Evolutionary conservation across 2,113 vertebrate genomes (phyloP), one percentile per base, ranked within the genome.

Genomic region (Corythaixoides concolor): DNA sequence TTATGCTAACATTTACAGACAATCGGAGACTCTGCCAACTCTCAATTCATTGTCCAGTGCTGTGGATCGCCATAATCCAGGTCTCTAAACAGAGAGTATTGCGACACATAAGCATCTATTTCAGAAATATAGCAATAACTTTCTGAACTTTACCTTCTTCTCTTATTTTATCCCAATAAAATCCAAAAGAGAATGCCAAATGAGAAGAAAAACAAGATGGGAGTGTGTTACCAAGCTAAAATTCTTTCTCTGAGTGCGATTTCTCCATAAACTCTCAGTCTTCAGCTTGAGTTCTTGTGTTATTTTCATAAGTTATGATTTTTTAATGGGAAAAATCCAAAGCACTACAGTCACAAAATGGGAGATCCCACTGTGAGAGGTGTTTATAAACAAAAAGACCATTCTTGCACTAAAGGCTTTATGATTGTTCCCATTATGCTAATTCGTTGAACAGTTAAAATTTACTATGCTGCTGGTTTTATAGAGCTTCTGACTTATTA

Each of bases 331-430:
- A 90, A 84, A 70, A 23, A 66, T 8, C 24, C 16, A 53, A 79
- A 68, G 32, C 12, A 58, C 32, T 66, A 19, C 10, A 69, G 49
- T 33, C 14, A 77, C 21, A 52, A 73, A 89, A 60, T 28, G 9
- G 59, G 85, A 97, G 78, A 78, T 62, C 59, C 53, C 59, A 80
- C 56, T 47, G 55, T 23, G n/a, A 22, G 17, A 72, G 45, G 58
- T 85, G 66, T 92, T 82, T 91, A 76, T 56, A 85, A 85, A 93
- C 60, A 92, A 63, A 72, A 93, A 75, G 56, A 76, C 35, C 11
- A 35, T 76, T 87, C 56, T 56, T 56, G 27, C 18, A 60, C 52
- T 68, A 80, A 85, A 85, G 24, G 27, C 8, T 94, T 93, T 89
- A 73, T 82, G 39, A 84, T 47, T 63, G 6, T 45, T 92, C n/a